phyloP scores from a whole-genome alignment of 1,140 invertebrate species.

The Bilobella aurantiaca region DNA sequence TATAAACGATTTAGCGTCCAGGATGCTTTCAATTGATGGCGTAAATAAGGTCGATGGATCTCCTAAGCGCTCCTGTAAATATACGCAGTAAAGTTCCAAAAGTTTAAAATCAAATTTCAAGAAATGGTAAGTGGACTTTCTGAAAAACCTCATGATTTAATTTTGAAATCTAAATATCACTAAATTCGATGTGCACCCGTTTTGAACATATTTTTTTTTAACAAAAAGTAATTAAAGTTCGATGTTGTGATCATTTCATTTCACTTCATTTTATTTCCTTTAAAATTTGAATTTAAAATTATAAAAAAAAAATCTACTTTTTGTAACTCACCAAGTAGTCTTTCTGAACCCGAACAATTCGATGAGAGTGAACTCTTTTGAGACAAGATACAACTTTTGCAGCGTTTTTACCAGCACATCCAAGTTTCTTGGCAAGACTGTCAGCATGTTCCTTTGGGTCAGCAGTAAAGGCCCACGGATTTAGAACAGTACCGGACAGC shows the following conservation, averaged over 20 bases:
- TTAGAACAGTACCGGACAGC: slow-evolving; percentile 14
- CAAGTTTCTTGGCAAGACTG: slow-evolving; percentile 14
- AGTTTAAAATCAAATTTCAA: background rate
- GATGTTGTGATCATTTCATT: background rate
- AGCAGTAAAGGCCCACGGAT: slow-evolving; percentile 19
- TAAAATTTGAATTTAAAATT: too few relatives aligned
- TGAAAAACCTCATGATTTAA: background rate
- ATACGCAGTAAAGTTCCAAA: background rate
- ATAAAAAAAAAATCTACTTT: background rate
- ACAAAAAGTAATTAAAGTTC: background rate
- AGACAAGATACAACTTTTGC: slow-evolving; percentile 21
- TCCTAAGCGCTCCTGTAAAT: background rate
- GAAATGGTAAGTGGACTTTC: too few relatives aligned
- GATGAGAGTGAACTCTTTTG: slow-evolving; percentile 8
- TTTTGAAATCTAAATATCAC: background rate
- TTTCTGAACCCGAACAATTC: slow-evolving; percentile 17
- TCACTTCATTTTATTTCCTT: too few relatives aligned
- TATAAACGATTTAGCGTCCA: slow-evolving; percentile 44
- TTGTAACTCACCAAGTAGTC: slow-evolving; percentile 23
- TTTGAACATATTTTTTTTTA: background rate
- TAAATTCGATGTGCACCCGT: background rate
- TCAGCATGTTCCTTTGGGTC: slow-evolving; percentile 8
- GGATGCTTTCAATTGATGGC: slow-evolving; percentile 36
- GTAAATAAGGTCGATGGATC: background rate
- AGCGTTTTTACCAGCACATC: slow-evolving; percentile 16